These are phyloP conservation scores for Hypsopygia costalis DNA, from an alignment of 2,888 invertebrate genomes.

Conservation along the genomic window DNA sequence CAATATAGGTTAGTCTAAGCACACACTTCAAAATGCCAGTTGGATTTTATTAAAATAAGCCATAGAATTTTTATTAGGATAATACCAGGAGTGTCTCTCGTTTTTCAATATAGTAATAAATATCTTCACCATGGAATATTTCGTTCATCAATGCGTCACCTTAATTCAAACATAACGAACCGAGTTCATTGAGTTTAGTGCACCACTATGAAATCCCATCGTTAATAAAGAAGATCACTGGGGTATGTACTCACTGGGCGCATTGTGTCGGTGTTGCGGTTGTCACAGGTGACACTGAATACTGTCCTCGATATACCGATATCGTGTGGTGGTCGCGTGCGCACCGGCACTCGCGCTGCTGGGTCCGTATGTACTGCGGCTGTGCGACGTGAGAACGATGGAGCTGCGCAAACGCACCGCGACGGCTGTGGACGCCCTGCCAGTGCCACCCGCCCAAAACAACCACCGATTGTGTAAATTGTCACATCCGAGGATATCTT, in stretches of 20 bases:
- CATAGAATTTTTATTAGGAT: too few species aligned
- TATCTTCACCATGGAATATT: too few species aligned
- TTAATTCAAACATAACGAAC: too few species aligned
- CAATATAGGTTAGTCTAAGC: too few species aligned
- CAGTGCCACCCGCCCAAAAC: slow-evolving; percentile 34
- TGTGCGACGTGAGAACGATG: slow-evolving; percentile 31
- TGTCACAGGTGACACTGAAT: slow-evolving; percentile 26
- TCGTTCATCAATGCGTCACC: too few species aligned
- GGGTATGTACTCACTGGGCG: slow-evolving; percentile 65
- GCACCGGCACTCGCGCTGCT: slow-evolving; percentile 44
- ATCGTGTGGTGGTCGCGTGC: slow-evolving; percentile 14
- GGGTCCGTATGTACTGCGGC: slow-evolving; percentile 44
- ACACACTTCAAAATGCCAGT: too few species aligned
- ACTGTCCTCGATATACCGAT: slow-evolving; percentile 3
- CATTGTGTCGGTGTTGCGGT: slow-evolving; percentile 45
- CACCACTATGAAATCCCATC: too few species aligned
- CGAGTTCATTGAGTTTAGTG: not conserved
- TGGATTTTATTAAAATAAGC: too few species aligned
- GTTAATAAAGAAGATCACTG: slow-evolving; percentile 2
- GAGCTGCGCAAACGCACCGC: slow-evolving; percentile 24
- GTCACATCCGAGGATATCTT: slow-evolving; percentile 28
- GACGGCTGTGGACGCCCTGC: slow-evolving; percentile 28
- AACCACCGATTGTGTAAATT: slow-evolving; percentile 42
- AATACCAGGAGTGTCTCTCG: too few species aligned
- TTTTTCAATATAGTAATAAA: too few species aligned